Conservation (phyloP, 92 coral and sea anemone genomes). For the Epizoanthus rinbou region DNA sequence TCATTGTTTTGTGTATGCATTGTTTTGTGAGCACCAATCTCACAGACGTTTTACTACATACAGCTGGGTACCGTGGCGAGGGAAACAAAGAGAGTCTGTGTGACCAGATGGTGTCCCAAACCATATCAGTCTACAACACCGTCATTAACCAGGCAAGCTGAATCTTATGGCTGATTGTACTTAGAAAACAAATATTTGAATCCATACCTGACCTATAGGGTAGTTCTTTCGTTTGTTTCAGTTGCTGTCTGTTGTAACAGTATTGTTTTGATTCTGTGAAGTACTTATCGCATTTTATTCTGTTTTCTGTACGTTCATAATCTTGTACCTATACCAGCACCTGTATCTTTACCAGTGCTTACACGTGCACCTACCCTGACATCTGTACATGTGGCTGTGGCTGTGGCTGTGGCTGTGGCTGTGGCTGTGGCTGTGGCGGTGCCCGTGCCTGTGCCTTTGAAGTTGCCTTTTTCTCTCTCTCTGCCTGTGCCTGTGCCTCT, state of each 20-base stretch:
- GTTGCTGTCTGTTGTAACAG: no score
- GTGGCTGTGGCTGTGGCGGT: background rate
- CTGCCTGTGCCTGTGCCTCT: no score
- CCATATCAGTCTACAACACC: constrained; percentile 89
- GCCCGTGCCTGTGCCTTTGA: no score
- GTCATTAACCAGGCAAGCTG: constrained; percentile 87
- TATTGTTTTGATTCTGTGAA: no score
- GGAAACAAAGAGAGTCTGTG: constrained; percentile 74
- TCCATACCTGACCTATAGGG: no score
- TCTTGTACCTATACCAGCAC: background rate
- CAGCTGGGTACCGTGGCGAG: constrained; percentile 83
- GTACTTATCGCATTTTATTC: background rate
- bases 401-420: background rate
- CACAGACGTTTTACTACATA: background rate
- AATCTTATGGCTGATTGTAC: background rate
- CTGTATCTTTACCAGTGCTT: background rate
- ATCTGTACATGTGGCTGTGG: no score
- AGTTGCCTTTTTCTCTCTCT: no score
- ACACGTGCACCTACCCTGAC: no score
- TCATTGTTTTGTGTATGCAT: no score
- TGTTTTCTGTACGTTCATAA: no score
- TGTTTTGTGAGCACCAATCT: no score
- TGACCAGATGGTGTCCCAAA: constrained; percentile 78
- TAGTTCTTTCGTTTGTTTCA: no score
- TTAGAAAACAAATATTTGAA: background rate